Percentiles rank a stretch among this genome's conserved stretches.
Conservation (phyloP, 2,888 invertebrate species). For the Nomada ferruginata region DNA sequence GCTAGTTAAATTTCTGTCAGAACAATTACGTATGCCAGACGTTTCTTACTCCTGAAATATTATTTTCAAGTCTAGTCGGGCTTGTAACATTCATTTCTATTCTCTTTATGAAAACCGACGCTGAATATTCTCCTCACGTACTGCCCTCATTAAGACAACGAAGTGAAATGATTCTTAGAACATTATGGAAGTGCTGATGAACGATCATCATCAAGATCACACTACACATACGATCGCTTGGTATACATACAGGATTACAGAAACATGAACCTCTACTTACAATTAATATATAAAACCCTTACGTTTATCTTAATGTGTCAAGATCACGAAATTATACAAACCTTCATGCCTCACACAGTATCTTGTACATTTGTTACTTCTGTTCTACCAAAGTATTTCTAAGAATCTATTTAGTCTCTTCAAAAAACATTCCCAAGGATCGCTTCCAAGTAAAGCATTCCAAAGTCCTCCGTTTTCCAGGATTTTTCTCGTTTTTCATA, state of each 20-base stretch:
- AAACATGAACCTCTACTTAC: neutral
- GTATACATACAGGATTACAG: neutral
- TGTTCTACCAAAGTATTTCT: neutral
- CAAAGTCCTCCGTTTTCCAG: neutral
- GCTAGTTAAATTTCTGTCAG: no score
- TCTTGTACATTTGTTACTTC: neutral
- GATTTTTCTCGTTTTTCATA: neutral
- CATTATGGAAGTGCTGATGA: slow-evolving; percentile 27
- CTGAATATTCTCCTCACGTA: slow-evolving; percentile 23
- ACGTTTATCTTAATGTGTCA: no score
- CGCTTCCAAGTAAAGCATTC: neutral
- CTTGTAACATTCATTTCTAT: neutral
- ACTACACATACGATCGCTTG: neutral
- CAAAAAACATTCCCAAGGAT: neutral
- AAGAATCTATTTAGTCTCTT: neutral
- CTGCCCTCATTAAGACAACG: slow-evolving; percentile 19
- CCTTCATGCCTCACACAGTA: no score
- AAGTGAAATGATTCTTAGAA: slow-evolving; percentile 34
- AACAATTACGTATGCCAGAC: no score
- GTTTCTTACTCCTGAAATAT: no score
- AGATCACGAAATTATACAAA: no score
- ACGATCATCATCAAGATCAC: slow-evolving; percentile 12
- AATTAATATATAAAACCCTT: neutral
- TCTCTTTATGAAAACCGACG: neutral
- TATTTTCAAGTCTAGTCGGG: neutral